Percentiles rank a stretch among this genome's conserved stretches.
phyloP scores from a whole-genome alignment of 2,888 invertebrate species.

The Drosophila paranaensis region DNA sequence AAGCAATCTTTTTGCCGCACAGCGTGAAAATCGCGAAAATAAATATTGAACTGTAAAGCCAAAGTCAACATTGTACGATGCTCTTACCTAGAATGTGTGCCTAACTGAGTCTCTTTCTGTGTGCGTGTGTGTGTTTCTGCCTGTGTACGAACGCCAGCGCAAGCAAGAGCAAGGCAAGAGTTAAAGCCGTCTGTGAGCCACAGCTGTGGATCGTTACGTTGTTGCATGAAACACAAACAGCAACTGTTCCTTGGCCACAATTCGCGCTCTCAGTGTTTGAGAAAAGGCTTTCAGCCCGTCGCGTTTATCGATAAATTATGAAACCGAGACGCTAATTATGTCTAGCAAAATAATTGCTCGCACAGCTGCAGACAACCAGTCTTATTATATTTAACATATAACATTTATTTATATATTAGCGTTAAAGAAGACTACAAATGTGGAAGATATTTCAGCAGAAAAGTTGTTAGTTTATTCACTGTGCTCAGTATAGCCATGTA shows the following conservation, averaged over 20 bases:
- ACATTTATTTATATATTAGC: neutral
- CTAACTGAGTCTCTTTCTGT: slow-evolving; percentile 6
- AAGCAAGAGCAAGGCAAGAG: slow-evolving; percentile 27
- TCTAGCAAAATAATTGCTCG: slow-evolving; percentile 19
- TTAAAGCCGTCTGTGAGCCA: slow-evolving; percentile 45
- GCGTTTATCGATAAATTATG: slow-evolving; percentile 56
- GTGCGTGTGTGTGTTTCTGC: neutral
- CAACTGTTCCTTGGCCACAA: slow-evolving; percentile 38
- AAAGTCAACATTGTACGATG: slow-evolving; percentile 74
- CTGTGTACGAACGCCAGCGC: slow-evolving; percentile 5
- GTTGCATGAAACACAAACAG: slow-evolving; percentile 29
- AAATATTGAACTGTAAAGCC: slow-evolving; percentile 83
- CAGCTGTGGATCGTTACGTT: slow-evolving; percentile 56
- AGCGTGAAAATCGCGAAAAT: slow-evolving; percentile 82
- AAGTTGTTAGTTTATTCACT: no score
- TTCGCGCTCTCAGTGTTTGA: slow-evolving; percentile 31
- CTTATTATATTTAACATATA: neutral
- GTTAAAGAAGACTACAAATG: neutral
- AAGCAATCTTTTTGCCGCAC: slow-evolving; percentile 64
- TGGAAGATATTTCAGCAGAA: neutral
- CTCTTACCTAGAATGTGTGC: slow-evolving; percentile 42
- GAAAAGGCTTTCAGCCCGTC: slow-evolving; percentile 43
- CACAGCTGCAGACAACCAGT: slow-evolving; percentile 26
- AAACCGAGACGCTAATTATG: slow-evolving; percentile 50
- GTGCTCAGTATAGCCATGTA: no score